Evolutionary conservation across 2,113 vertebrate species (phyloP).

Genomic region (Brienomyrus brachyistius): DNA sequence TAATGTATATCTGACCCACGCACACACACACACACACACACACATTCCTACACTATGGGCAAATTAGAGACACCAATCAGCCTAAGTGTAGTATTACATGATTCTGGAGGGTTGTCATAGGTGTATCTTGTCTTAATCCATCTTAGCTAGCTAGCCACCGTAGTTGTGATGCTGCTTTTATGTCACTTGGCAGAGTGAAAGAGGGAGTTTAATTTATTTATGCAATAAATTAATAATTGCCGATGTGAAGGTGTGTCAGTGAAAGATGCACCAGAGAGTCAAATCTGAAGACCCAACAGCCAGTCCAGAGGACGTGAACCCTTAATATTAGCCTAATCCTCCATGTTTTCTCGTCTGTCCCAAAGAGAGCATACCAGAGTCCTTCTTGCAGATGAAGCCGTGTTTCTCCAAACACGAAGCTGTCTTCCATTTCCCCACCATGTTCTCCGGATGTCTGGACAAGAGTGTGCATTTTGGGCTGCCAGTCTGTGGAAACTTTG

Average conservation of each 20-base stretch:
- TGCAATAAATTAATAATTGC: neutral
- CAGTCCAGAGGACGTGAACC: neutral
- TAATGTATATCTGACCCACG: too few relatives aligned
- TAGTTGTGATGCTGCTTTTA: neutral
- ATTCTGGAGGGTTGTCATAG: neutral
- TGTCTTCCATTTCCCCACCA: neutral
- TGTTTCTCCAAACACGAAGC: neutral
- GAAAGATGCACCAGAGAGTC: neutral
- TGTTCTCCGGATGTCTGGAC: neutral
- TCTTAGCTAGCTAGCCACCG: neutral
- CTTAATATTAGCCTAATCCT: neutral
- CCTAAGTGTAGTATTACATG: neutral
- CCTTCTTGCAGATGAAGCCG: neutral
- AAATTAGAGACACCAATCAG: neutral
- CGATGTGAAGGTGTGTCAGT: neutral
- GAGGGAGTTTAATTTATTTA: too few relatives aligned
- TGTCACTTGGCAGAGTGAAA: neutral
- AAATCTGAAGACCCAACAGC: neutral
- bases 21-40: too few relatives aligned
- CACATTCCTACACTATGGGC: too few relatives aligned
- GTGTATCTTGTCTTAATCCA: neutral
- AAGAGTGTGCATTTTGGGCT: neutral
- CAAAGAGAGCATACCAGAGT: neutral
- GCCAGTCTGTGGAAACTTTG: neutral
- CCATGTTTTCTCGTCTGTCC: neutral